A percentile compares a stretch with the other conserved stretches of the same genome.
phyloP scores from a whole-genome alignment of 1,140 invertebrate genomes.

The Gonatopus flavifemur region DNA sequence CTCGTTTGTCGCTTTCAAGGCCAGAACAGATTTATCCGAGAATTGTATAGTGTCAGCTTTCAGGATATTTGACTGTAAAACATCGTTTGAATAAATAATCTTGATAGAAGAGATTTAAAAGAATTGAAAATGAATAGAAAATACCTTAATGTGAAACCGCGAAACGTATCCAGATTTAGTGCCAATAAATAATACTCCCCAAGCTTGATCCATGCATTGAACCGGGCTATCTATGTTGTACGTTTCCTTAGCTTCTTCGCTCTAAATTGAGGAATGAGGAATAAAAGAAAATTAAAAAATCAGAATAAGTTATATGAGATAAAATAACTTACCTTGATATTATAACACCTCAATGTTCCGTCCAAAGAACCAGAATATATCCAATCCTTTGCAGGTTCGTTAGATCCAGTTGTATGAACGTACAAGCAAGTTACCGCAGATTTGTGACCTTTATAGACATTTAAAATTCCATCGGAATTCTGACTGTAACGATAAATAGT shows the following conservation, averaged over 20 bases:
- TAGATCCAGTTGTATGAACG: slow-evolving; percentile 40
- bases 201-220: slow-evolving; percentile 66
- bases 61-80: slow-evolving; percentile 59
- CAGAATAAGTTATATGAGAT: background rate
- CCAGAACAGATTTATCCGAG: slow-evolving; percentile 65
- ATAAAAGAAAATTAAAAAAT: background rate
- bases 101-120: background rate
- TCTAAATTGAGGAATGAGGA: slow-evolving; percentile 43
- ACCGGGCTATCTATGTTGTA: slow-evolving; percentile 62
- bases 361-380: slow-evolving; percentile 66
- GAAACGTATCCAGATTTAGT: slow-evolving; percentile 64
- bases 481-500: slow-evolving; percentile 52
- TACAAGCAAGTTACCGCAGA: slow-evolving; percentile 64
- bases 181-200: slow-evolving; percentile 65
- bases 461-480: slow-evolving; percentile 48
- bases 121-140: slow-evolving; percentile 1
- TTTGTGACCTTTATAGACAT: slow-evolving; percentile 56
- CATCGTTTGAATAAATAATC: background rate
- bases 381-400: slow-evolving; percentile 53
- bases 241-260: slow-evolving; percentile 54
- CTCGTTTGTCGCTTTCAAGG: slow-evolving; percentile 68
- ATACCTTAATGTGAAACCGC: slow-evolving; percentile 64
- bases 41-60: slow-evolving; percentile 62
- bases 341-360: slow-evolving; percentile 62
- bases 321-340: slow-evolving; percentile 56